Percentiles rank a stretch among this genome's conserved stretches.
These are phyloP conservation scores for Pluvianellus socialis DNA, from an alignment of 2,113 vertebrate species.

Conservation along the genomic window DNA sequence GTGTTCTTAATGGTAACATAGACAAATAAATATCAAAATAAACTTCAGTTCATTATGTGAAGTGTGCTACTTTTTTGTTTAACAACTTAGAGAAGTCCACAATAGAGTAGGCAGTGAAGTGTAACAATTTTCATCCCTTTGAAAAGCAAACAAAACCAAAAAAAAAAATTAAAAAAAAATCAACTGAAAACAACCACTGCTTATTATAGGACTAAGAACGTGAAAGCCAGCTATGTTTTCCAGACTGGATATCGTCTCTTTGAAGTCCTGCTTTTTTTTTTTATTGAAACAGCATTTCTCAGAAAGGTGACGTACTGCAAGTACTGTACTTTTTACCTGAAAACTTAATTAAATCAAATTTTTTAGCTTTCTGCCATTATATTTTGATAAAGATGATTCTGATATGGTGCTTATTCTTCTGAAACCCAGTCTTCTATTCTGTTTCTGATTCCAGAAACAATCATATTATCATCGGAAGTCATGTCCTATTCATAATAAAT, in stretches of 20 bases:
- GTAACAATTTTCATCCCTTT: neutral
- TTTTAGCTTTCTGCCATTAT: neutral
- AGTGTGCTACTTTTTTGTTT: neutral
- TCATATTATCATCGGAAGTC: neutral
- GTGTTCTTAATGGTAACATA: neutral
- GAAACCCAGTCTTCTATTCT: neutral
- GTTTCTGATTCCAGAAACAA: slow-evolving; percentile 20
- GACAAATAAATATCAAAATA: too few species aligned
- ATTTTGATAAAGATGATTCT: neutral
- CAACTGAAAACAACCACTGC: neutral
- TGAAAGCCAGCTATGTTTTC: neutral
- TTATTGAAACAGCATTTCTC: neutral
- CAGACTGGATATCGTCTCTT: neutral
- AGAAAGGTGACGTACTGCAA: neutral
- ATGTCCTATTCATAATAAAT: neutral
- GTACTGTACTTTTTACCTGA: neutral
- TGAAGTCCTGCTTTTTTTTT: neutral
- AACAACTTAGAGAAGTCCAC: neutral
- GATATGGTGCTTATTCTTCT: neutral
- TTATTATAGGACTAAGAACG: neutral
- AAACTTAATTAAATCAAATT: neutral
- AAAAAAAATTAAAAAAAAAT: neutral
- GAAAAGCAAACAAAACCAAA: neutral
- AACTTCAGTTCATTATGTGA: neutral
- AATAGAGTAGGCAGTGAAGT: neutral